These are phyloP conservation scores for Malacosoma neustria DNA, from an alignment of 2,888 invertebrate species.

Conservation along the genomic window DNA sequence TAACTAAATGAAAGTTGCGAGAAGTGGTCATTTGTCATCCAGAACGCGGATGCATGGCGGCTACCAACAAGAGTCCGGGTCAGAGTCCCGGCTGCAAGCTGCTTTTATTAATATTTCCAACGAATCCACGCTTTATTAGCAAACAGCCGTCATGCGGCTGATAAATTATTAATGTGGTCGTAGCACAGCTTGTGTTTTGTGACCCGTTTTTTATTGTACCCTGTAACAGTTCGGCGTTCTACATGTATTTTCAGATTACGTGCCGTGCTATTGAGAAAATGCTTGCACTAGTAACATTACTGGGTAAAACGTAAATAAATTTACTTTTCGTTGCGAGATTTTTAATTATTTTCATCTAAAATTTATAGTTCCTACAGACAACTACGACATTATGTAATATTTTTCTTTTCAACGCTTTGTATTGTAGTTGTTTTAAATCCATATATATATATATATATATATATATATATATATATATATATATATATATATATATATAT, in stretches of 20 bases:
- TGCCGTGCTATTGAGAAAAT: constrained; percentile 9
- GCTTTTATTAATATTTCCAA: constrained; percentile 74
- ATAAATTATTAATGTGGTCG: constrained; percentile 74
- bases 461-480: too few relatives aligned
- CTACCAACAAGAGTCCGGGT: constrained; percentile 31
- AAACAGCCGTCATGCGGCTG: constrained; percentile 73
- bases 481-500: too few relatives aligned
- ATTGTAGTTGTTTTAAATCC: too few relatives aligned
- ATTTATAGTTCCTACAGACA: too few relatives aligned
- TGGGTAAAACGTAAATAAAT: too few relatives aligned
- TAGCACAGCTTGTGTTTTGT: constrained; percentile 54
- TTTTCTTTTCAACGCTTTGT: too few relatives aligned
- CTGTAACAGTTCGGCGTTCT: constrained; percentile 9
- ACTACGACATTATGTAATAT: too few relatives aligned
- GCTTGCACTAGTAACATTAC: constrained; percentile 1
- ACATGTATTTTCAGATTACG: constrained; percentile 26
- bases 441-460: too few relatives aligned
- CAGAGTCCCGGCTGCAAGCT: constrained; percentile 58
- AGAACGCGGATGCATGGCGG: constrained; percentile 27
- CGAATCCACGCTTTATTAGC: constrained; percentile 72
- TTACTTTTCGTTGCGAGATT: too few relatives aligned
- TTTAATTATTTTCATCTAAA: too few relatives aligned
- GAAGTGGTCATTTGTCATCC: constrained; percentile 58
- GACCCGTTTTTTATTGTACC: constrained; percentile 41
- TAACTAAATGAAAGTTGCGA: constrained; percentile 57